phyloP scores from a whole-genome alignment of 2,888 invertebrate genomes.

The Baronia brevicornis region DNA sequence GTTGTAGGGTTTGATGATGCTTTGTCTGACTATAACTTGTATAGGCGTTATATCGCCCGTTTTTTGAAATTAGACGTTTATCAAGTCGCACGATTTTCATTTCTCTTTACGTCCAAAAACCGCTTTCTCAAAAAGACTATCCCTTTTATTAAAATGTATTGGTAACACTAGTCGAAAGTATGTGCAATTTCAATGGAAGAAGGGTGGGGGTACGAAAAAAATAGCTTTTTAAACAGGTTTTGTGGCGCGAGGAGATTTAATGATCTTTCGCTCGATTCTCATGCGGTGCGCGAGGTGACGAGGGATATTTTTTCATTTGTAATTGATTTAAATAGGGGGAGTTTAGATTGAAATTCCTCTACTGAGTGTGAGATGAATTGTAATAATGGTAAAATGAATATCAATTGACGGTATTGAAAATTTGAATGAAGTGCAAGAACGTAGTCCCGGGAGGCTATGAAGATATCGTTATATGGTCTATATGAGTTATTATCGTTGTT shows the following conservation, averaged over 20 bases:
- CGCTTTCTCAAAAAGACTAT: slow-evolving; percentile 8
- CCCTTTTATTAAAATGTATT: slow-evolving; percentile 8
- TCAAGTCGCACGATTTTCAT: too few species aligned
- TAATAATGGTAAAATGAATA: slow-evolving; percentile 16
- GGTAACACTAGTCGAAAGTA: slow-evolving; percentile 29
- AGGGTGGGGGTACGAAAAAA: slow-evolving; percentile 36
- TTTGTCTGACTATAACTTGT: too few species aligned
- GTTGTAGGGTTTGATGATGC: too few species aligned
- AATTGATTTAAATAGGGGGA: slow-evolving; percentile 60
- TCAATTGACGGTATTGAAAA: slow-evolving; percentile 23
- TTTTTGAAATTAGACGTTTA: too few species aligned
- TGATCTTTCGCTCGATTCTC: slow-evolving; percentile 50
- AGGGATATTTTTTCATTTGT: slow-evolving; percentile 56
- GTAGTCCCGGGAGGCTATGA: slow-evolving; percentile 12
- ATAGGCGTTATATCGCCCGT: too few species aligned
- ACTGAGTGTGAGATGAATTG: slow-evolving; percentile 50
- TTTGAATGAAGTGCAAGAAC: slow-evolving; percentile 19
- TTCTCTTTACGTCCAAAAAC: too few species aligned
- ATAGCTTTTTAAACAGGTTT: slow-evolving; percentile 67
- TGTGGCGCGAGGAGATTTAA: slow-evolving; percentile 68
- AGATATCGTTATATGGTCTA: too few species aligned
- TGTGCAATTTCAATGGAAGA: slow-evolving; percentile 31
- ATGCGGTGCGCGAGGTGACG: slow-evolving; percentile 59
- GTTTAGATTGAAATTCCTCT: slow-evolving; percentile 62
- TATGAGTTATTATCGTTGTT: too few species aligned